Evolutionary conservation across 2,113 vertebrate genomes (phyloP).

Genomic region (Hippolais icterina): DNA sequence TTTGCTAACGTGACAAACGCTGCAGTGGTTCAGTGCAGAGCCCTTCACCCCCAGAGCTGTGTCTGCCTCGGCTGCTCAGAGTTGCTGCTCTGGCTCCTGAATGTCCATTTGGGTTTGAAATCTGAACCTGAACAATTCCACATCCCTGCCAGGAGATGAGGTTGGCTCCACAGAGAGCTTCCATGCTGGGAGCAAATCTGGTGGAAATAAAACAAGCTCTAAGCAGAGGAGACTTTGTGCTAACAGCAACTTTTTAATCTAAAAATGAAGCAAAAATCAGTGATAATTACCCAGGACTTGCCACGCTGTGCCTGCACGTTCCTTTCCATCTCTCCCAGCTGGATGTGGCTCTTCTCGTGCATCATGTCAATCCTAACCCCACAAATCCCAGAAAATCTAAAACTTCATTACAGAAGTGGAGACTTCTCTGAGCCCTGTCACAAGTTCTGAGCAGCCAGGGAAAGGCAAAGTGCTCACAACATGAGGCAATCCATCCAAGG

Average conservation of each 20-base stretch:
- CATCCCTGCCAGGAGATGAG: neutral
- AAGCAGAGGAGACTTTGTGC: neutral
- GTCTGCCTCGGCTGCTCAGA: fast-evolving
- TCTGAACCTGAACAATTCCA: neutral
- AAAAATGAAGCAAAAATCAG: neutral
- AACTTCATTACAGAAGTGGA: fast-evolving
- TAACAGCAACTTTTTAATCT: neutral
- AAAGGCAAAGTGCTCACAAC: neutral
- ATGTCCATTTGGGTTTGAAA: neutral
- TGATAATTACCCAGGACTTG: neutral
- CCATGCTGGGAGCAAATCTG: neutral
- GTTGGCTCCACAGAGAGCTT: neutral
- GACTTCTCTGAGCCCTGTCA: neutral
- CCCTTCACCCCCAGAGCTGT: neutral
- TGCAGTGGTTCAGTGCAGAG: neutral
- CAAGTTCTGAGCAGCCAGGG: neutral
- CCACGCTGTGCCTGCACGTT: fast-evolving
- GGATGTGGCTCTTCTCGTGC: neutral
- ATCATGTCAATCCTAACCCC: neutral
- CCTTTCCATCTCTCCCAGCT: neutral
- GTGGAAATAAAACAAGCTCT: neutral
- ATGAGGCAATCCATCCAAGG: fast-evolving
- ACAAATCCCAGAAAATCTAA: neutral
- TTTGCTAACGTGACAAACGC: fast-evolving
- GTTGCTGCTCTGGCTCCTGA: neutral